Evolutionary conservation across 2,888 invertebrate species (phyloP).

Genomic region (Dicycla oo): DNA sequence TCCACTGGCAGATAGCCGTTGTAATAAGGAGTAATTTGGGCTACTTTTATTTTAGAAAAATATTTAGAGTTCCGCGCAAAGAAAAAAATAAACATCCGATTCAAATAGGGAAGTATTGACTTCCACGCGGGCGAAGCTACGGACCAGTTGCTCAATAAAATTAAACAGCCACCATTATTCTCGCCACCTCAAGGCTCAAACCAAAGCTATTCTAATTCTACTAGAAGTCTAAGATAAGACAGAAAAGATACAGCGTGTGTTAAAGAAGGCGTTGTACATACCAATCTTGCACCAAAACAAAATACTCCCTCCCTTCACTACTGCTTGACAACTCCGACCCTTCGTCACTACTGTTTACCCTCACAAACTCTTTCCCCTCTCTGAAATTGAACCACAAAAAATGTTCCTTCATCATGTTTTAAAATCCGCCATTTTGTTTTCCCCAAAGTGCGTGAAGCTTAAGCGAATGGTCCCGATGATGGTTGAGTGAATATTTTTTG

Average conservation of each 20-base stretch:
- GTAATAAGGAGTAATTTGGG: too few relatives aligned
- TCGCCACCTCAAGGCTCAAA: conserved; percentile 54
- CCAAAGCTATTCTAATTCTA: conserved; percentile 49
- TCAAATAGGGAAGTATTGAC: too few relatives aligned
- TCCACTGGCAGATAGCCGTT: too few relatives aligned
- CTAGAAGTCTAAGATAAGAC: conserved; percentile 34
- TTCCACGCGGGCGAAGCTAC: too few relatives aligned
- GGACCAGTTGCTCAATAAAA: background rate
- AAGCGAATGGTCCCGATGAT: conserved; percentile 71
- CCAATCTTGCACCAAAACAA: conserved; percentile 83
- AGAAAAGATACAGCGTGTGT: conserved; percentile 57
- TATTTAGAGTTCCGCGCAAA: too few relatives aligned
- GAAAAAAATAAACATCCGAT: too few relatives aligned
- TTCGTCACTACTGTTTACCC: conserved; percentile 85
- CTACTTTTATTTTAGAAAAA: too few relatives aligned
- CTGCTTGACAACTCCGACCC: conserved; percentile 78
- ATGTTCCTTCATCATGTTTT: conserved; percentile 66
- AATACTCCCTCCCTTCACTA: conserved; percentile 82
- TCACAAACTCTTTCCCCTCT: conserved; percentile 83
- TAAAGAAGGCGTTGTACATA: conserved; percentile 80
- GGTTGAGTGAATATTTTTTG: conserved; percentile 58
- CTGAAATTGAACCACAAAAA: conserved; percentile 82
- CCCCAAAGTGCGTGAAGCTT: conserved; percentile 65
- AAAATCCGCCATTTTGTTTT: conserved; percentile 60
- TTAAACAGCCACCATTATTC: conserved; percentile 27